Conservation (phyloP, 2,797 vertebrate genomes). For the Delichon dasypus region DNA sequence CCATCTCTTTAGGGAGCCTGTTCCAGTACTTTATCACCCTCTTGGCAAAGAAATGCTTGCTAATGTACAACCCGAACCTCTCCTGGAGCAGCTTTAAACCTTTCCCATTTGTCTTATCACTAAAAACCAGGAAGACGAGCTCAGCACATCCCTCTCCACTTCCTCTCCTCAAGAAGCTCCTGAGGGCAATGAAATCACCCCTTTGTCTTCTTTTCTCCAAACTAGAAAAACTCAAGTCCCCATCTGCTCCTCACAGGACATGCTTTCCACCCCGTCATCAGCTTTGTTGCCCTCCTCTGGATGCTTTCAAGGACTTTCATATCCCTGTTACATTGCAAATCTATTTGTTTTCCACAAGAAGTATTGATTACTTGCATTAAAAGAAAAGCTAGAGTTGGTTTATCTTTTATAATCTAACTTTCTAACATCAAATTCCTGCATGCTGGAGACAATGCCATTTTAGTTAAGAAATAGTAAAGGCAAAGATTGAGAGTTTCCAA, state of each 20-base stretch:
- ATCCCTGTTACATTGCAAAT: background rate
- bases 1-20: background rate
- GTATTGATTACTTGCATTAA: background rate
- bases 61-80: background rate
- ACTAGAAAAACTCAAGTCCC: background rate
- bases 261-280: background rate
- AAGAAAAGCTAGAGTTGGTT: background rate
- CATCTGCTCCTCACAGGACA: fast-evolving
- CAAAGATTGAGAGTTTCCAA: background rate
- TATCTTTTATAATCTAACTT: background rate
- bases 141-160: background rate
- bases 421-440: background rate
- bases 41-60: background rate
- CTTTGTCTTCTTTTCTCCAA: background rate
- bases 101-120: background rate
- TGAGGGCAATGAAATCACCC: background rate
- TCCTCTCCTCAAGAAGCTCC: background rate
- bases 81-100: background rate
- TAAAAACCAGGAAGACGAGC: background rate
- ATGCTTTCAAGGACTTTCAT: background rate
- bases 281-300: background rate
- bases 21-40: background rate
- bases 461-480: background rate
- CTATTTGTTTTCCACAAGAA: background rate
- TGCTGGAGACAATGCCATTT: background rate